Conservation (phyloP, 2,113 vertebrate species). For the Syrmaticus mikado region DNA sequence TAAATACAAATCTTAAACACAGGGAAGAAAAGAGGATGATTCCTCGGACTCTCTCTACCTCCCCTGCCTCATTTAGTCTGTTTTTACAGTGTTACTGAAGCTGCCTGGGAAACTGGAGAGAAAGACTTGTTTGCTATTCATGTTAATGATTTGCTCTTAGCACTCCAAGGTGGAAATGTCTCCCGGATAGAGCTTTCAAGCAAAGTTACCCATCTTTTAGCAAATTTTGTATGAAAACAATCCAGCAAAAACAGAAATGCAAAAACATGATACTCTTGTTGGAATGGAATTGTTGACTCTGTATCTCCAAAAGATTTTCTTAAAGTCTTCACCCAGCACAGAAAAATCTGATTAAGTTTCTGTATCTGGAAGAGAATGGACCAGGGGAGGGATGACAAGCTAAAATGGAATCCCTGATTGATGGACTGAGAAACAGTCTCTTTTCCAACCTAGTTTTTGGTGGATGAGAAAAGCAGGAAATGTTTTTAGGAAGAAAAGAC, state of each 20-base stretch:
- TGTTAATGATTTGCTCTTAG: constrained; percentile 15
- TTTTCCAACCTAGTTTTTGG: neutral
- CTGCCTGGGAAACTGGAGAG: neutral
- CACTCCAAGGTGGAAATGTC: neutral
- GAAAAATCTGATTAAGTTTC: neutral
- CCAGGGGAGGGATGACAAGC: neutral
- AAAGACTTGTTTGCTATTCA: constrained; percentile 10
- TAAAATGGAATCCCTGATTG: neutral
- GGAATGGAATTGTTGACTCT: neutral
- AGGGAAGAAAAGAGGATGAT: neutral
- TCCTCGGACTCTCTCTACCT: neutral
- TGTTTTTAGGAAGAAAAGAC: neutral
- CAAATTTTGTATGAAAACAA: neutral
- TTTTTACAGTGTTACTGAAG: neutral
- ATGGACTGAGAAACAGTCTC: neutral
- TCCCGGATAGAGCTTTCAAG: neutral
- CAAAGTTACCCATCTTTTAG: neutral
- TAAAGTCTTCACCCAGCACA: neutral
- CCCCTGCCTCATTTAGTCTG: neutral
- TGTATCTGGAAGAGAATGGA: neutral
- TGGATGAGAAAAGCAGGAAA: neutral
- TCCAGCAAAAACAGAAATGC: neutral
- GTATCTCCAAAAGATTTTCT: neutral
- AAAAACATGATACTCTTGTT: neutral
- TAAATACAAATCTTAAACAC: neutral